Evolutionary conservation across 2,888 invertebrate genomes (phyloP), one percentile per base, ranked within the genome.

Genomic region (Drosophila anomalata): DNA sequence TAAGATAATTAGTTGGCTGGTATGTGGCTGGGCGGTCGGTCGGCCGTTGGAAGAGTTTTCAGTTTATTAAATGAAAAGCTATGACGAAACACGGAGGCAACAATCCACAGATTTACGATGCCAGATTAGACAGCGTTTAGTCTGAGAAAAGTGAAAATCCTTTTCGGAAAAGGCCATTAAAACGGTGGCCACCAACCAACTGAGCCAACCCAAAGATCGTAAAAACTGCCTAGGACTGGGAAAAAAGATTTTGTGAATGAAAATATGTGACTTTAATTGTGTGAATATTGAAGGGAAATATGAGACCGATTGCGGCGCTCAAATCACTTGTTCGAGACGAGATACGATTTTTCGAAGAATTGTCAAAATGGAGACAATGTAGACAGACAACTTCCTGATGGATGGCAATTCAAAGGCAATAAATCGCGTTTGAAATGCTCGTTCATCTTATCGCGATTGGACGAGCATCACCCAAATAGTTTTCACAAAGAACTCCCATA

Each of bases 41-140:
- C 72, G 76, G 72, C 72, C 67, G 56, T 42, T 58, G 41, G 51
- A 50, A 42, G 61, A 82, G 83, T 70, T 70, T 55, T 63, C 52
- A 70, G 70, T 88, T 83, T 78, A 89, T 89, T 87, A 89, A 88
- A 89, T 78, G 88, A 88, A 88, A 88, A 88, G 84, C 77, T 84
- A 86, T 86, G 87, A 78, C 63, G 69, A 75, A 77, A 70, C 71
- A 65, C 53, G 46, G 29, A 46, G 61, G 39, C 72, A 50, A 67
- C 52, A 53, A 57, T 76, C 50, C 50, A 67, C 48, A 75, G 78
- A 83, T 78, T 80, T 83, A 79, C 58, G 65, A 58, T 58, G 57
- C 56, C 50, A 63, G 86, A 86, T 86, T 82, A 85, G 68, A 41
- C 44, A 53, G 47, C 47, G 56, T 76, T 79, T 77, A 67, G 61